Conservation (phyloP, 2,113 vertebrate species). For the Bujurquina vittata region DNA sequence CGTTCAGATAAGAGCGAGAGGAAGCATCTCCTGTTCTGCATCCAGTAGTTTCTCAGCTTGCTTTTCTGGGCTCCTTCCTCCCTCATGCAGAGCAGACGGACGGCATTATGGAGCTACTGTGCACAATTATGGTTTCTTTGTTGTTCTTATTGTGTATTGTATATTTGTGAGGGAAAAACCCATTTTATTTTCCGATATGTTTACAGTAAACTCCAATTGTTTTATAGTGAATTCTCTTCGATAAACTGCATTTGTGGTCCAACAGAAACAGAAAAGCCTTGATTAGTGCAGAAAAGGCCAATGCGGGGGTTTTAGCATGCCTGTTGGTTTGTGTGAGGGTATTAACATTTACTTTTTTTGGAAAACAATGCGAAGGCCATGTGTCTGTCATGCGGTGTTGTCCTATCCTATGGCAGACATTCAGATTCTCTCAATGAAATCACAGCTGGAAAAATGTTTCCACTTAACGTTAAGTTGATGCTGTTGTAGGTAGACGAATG, state of each 20-base stretch:
- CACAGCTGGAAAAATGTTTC: not conserved
- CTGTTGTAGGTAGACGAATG: not conserved
- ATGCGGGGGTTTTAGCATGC: not conserved
- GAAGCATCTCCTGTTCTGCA: conserved; percentile 42
- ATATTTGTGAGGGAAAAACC: too few species aligned
- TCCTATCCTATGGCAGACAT: not conserved
- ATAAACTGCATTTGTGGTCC: not conserved
- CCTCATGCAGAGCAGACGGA: not conserved
- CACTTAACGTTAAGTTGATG: not conserved
- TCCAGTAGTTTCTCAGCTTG: not conserved
- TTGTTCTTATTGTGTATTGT: too few species aligned
- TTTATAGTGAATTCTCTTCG: not conserved
- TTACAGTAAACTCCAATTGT: not conserved
- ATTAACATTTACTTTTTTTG: not conserved
- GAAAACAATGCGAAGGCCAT: not conserved
- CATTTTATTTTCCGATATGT: not conserved
- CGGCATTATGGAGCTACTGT: not conserved
- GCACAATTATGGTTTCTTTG: not conserved
- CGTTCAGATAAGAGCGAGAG: conserved; percentile 63
- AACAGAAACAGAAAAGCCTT: not conserved
- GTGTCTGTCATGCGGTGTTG: not conserved
- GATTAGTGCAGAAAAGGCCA: conserved; percentile 5
- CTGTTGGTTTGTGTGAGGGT: not conserved
- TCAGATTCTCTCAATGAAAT: not conserved
- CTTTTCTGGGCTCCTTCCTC: not conserved